Evolutionary conservation across 2,888 invertebrate genomes (phyloP).

Genomic region (Strigamia crassipes): DNA sequence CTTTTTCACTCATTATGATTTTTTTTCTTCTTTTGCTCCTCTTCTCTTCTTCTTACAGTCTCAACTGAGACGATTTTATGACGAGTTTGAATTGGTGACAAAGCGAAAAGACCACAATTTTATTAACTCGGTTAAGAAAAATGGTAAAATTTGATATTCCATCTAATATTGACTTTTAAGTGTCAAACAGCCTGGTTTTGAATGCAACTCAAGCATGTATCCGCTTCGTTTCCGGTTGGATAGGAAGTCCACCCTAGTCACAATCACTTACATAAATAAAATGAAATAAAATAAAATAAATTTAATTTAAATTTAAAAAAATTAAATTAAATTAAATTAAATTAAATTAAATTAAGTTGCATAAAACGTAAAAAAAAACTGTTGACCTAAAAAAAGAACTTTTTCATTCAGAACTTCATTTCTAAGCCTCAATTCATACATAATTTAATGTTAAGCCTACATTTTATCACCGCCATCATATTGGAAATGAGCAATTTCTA

Average conservation of each 20-base stretch:
- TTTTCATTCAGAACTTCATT: neutral
- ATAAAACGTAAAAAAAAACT: neutral
- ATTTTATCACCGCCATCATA: neutral
- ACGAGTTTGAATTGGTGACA: too few species aligned
- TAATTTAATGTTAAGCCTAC: too few species aligned
- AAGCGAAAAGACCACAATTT: too few species aligned
- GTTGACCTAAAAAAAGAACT: neutral
- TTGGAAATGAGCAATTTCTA: neutral
- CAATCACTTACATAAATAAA: neutral
- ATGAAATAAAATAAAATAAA: too few species aligned
- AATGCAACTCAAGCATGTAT: conserved; percentile 20
- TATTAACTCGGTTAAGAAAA: too few species aligned
- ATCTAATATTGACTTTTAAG: neutral
- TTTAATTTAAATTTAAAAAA: too few species aligned
- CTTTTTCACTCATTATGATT: neutral
- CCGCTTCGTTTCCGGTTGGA: conserved; percentile 15
- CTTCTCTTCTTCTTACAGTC: too few species aligned
- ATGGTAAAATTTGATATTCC: too few species aligned
- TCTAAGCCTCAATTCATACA: neutral
- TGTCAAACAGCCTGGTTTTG: neutral
- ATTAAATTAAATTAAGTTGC: too few species aligned
- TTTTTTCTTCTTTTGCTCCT: neutral
- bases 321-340: too few species aligned
- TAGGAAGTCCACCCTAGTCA: neutral
- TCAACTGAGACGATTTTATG: too few species aligned